Evolutionary conservation across 2,113 vertebrate genomes (phyloP).

Genomic region (Anhinga rufa): DNA sequence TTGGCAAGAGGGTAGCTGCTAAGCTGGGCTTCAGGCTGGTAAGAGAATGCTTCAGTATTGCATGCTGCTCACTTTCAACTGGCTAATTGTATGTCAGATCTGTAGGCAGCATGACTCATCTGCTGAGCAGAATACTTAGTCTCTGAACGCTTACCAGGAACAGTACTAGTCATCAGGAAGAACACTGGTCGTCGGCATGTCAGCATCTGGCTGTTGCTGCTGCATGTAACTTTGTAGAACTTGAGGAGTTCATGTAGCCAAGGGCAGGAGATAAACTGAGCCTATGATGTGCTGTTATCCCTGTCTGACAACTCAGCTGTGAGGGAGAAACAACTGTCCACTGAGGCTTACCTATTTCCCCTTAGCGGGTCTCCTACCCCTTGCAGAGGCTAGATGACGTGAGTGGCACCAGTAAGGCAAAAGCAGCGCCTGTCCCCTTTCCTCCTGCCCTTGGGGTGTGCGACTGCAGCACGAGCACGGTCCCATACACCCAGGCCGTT

Average conservation of each 20-base stretch:
- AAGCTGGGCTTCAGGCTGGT: neutral
- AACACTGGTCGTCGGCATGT: neutral
- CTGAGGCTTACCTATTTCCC: conserved; percentile 48
- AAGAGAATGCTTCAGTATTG: neutral
- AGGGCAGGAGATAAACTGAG: neutral
- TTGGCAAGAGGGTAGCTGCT: neutral
- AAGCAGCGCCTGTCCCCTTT: neutral
- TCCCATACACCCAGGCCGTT: fast-evolving
- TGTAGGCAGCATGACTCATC: neutral
- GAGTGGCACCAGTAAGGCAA: neutral
- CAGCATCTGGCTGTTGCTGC: neutral
- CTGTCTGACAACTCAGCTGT: conserved; percentile 57
- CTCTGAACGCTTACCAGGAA: neutral
- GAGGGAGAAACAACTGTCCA: conserved; percentile 30
- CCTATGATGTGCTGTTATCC: conserved; percentile 70
- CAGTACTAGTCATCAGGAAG: neutral
- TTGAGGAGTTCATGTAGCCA: neutral
- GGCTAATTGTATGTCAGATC: neutral
- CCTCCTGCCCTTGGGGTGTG: fast-evolving
- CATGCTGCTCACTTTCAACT: neutral
- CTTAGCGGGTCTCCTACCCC: neutral
- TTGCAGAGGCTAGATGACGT: neutral
- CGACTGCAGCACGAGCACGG: neutral
- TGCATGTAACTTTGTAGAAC: neutral
- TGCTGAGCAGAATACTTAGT: neutral